phyloP scores from a whole-genome alignment of 2,888 invertebrate species.

The Dicycla oo region DNA sequence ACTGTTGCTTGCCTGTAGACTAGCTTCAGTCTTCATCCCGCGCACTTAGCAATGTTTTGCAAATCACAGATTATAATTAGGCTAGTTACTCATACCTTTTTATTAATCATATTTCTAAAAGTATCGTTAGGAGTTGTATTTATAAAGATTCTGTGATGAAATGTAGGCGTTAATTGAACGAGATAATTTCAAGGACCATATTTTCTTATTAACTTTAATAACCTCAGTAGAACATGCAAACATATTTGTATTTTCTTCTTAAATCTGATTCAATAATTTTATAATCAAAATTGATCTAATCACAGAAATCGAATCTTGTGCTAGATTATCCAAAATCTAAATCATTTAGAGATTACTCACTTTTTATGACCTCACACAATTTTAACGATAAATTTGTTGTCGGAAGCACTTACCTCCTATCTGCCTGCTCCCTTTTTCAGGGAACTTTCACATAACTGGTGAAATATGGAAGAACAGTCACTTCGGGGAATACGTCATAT shows the following conservation, averaged over 20 bases:
- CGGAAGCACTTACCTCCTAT: neutral
- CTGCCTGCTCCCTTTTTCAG: neutral
- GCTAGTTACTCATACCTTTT: slow-evolving; percentile 52
- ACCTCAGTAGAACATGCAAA: neutral
- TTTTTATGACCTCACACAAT: neutral
- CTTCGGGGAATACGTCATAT: neutral
- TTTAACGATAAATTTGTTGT: neutral
- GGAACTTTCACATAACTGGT: neutral
- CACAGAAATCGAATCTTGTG: neutral
- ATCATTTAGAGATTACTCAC: neutral
- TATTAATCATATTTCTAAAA: slow-evolving; percentile 38
- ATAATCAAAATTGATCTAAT: neutral
- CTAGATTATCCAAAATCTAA: neutral
- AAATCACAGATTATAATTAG: slow-evolving; percentile 57
- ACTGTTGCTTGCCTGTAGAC: slow-evolving; percentile 48
- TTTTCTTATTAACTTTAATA: neutral
- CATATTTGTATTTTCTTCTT: neutral
- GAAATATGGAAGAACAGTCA: neutral
- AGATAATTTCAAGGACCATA: neutral
- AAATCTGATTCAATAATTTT: neutral
- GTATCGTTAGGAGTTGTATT: slow-evolving; percentile 24
- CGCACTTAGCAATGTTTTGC: slow-evolving; percentile 48
- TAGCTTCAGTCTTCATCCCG: slow-evolving; percentile 36
- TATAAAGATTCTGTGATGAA: slow-evolving; percentile 12
- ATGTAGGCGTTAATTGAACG: slow-evolving; percentile 2